Base-by-base conservation (phyloP, 2,888 invertebrate species). In the Formica aserva region DNA sequence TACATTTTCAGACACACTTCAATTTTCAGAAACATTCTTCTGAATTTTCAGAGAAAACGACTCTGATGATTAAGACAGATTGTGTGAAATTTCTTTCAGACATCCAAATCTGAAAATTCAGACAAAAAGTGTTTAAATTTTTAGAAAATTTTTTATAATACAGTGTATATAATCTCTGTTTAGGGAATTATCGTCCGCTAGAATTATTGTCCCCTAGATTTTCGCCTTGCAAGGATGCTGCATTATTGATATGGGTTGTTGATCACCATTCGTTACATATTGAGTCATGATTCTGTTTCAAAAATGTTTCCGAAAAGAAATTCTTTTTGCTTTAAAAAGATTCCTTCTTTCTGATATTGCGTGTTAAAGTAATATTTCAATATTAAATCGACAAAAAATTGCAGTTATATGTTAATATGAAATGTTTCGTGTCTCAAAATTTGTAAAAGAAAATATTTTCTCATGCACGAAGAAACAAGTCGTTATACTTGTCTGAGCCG, bases 401-500 rank as follows among this genome's bases (percentile, higher is more conserved):
- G 29, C 6, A 45, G 15, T 67, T 29, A 8, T 3, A 55, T 15
- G 35, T 38, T 35, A 35, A 38, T 35, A 32, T 26, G 8, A 65
- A 13, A 38, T 8, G 26, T 55, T 9, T 26, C 4, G 13, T 32
- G 41, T 26, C 5, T 57, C n/a, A 0, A 77, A 26, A 11, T 57
- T 29, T n/a, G 11, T 11, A 55, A 1, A 29, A 32, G 29, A 41
- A 32, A 32, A 60, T 67, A 1, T 41, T 41, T 5, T 38, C 32
- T 77, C 66, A 41, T 77, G 41, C 66, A 65, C 18, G n/a, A 60
- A 38, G 35, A 9, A 38, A 66, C 26, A 55, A 66, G 52, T 26
- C 26, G 4, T 35, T 76, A 18, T 52, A 9, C 15, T 26, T 66
- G 38, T 41, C 38, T 35, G 55, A 76, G 2, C 29, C 55, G 8